Conservation (phyloP, 1,140 invertebrate genomes). For the Stegodyphus dumicola region DNA sequence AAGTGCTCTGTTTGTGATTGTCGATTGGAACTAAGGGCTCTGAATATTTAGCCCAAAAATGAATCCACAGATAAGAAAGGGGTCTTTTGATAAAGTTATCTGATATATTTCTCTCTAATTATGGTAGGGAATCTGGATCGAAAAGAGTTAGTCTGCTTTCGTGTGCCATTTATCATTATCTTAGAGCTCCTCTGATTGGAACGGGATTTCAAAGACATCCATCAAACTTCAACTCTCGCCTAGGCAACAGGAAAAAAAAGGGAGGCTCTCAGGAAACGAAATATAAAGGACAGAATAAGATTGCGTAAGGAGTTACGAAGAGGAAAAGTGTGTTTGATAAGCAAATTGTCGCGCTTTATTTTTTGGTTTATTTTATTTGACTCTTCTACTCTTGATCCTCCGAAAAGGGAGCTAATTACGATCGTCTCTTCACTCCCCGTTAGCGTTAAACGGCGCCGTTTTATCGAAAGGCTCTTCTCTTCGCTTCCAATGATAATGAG, state of each 20-base stretch:
- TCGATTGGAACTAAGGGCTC: too few species aligned
- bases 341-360: conserved; percentile 44
- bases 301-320: conserved; percentile 10
- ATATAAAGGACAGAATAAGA: conserved; percentile 29
- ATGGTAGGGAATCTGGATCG: too few species aligned
- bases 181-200: conserved; percentile 1
- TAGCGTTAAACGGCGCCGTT: conserved; percentile 29
- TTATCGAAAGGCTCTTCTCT: conserved; percentile 38
- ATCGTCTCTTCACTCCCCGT: not conserved
- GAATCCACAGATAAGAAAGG: too few species aligned
- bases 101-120: too few species aligned
- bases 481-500: conserved; percentile 49
- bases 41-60: too few species aligned
- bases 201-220: conserved; percentile 44
- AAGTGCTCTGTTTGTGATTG: too few species aligned
- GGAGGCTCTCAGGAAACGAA: not conserved
- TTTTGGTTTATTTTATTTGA: conserved; percentile 10
- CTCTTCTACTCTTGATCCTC: not conserved
- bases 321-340: conserved; percentile 16
- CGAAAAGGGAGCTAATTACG: conserved; percentile 41
- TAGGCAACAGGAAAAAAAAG: conserved; percentile 10
- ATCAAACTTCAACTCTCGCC: conserved; percentile 27
- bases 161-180: conserved; percentile 10
- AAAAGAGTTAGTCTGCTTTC: too few species aligned
- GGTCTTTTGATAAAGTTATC: too few species aligned